A percentile compares a stretch with the other conserved stretches of the same genome.
phyloP scores from a whole-genome alignment of 2,113 vertebrate genomes.

The Centropristis striata region DNA sequence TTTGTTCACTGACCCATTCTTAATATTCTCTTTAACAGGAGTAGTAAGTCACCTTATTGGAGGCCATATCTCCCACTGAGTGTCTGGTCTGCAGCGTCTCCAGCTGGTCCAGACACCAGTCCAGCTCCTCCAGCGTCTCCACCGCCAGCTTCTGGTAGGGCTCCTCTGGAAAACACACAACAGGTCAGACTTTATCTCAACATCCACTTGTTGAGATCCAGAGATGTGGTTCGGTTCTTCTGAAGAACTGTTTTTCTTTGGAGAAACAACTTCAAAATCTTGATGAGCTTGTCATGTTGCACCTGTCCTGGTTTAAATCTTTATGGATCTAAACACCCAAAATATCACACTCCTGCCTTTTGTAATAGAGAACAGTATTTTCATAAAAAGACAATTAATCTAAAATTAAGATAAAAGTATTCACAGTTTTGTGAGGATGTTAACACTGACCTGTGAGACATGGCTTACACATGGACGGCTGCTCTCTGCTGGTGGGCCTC shows the following conservation, averaged over 20 bases:
- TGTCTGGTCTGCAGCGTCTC: constrained; percentile 93
- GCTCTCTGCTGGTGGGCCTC: constrained; percentile 79
- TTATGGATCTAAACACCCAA: background rate
- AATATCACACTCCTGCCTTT: background rate
- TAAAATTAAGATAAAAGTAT: background rate
- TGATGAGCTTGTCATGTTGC: background rate
- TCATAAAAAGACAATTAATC: background rate
- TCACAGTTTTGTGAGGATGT: background rate
- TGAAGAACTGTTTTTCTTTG: too few species aligned
- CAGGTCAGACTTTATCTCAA: too few species aligned
- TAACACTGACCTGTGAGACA: constrained; percentile 86
- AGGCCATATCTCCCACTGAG: constrained; percentile 89
- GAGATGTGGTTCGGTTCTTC: background rate
- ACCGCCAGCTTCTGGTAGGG: constrained; percentile 88
- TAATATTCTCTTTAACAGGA: too few species aligned
- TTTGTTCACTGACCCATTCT: background rate
- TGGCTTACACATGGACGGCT: constrained; percentile 82
- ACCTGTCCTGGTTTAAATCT: background rate
- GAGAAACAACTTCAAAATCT: background rate
- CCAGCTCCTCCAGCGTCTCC: constrained; percentile 94
- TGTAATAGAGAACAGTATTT: background rate
- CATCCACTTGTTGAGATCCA: background rate
- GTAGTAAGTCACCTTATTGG: constrained; percentile 90
- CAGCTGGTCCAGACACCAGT: constrained; percentile 97
- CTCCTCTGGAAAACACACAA: constrained; percentile 86